Percentiles rank a stretch among this genome's conserved stretches.
Evolutionary conservation across 1,140 invertebrate species (phyloP).

Genomic region (Drosophila lacertosa): DNA sequence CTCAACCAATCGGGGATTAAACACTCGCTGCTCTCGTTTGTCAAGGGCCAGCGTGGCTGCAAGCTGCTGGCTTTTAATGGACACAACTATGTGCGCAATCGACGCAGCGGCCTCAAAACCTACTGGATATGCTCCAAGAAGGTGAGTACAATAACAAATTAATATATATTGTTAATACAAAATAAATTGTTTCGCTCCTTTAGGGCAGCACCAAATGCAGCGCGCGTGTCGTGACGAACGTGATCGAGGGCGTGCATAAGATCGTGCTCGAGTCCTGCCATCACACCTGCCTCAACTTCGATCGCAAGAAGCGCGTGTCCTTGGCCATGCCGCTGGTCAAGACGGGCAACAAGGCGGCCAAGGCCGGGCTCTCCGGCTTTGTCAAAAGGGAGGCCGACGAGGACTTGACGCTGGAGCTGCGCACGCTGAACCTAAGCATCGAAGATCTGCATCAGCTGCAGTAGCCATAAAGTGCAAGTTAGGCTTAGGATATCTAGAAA

Average conservation of each 20-base stretch:
- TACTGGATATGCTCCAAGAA: conserved; percentile 84
- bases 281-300: conserved; percentile 72
- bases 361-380: conserved; percentile 1
- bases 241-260: conserved; percentile 76
- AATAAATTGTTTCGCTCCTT: background rate
- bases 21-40: conserved; percentile 69
- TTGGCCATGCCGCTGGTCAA: conserved; percentile 17
- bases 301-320: conserved; percentile 67
- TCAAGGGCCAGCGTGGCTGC: conserved; percentile 75
- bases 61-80: conserved; percentile 69
- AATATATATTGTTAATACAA: background rate
- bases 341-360: conserved; percentile 20
- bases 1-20: conserved; percentile 44
- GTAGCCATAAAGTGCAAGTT: conserved; percentile 46
- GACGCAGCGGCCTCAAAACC: conserved; percentile 72
- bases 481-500: conserved; percentile 37
- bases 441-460: conserved; percentile 66
- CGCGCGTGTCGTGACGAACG: conserved; percentile 79
- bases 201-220: conserved; percentile 83
- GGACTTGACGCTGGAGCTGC: conserved; percentile 60
- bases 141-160: too few species aligned
- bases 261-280: conserved; percentile 75
- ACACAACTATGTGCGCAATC: conserved; percentile 75
- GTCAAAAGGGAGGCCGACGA: conserved; percentile 56
- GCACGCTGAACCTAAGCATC: conserved; percentile 63